Base-by-base conservation (phyloP, 2,113 vertebrate species). In the Podocnemis expansa region DNA sequence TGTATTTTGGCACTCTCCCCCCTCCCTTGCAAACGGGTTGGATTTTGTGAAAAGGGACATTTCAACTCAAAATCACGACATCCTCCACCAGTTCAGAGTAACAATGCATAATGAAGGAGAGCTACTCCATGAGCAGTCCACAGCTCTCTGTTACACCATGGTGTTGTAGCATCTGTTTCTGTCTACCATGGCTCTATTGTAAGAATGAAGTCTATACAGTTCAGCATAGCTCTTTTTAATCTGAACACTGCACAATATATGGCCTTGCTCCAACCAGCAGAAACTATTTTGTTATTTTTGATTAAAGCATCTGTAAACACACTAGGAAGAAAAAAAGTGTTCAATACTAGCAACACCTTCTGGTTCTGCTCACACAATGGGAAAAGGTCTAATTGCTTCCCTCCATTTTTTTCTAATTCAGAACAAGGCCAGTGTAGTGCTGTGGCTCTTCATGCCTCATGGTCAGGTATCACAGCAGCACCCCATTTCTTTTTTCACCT, bases 201-300 rank as follows among this genome's bases (percentile, higher is more conserved):
- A 70, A 94, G 78, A 16, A 78, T 76, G 7, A 93, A 89, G 91
- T 91, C 9, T 51, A 82, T 12, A 21, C 2, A 82, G 60, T 21
- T 85, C 52, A 93, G 41, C 78, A 67, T 43, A 45, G n/a, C 70
- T 41, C 82, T 93, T 52, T 82, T 94, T 92, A 90, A 86, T 38
- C 29, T 75, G 63, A 79, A 81, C 41, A 85, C 45, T 56, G 24
- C 73, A 29, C 75, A 93, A 85, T 47, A 47, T 70, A 58, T 0
- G 0, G 31, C 41, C 19, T 80, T 88, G 21, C 63, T 94, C 34
- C 31, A 86, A 55, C 47, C 60, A 87, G 5, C 16, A 55, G 11
- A 2, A 10, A 34, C 22, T 51, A 11, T 84, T 31, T 47, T 11
- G 9, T 60, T 31, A 54, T 88, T 94, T 94, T 84, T 96, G 49